phyloP scores from a whole-genome alignment of 1,140 invertebrate genomes.

The Macrotrachela quadricornifera region DNA sequence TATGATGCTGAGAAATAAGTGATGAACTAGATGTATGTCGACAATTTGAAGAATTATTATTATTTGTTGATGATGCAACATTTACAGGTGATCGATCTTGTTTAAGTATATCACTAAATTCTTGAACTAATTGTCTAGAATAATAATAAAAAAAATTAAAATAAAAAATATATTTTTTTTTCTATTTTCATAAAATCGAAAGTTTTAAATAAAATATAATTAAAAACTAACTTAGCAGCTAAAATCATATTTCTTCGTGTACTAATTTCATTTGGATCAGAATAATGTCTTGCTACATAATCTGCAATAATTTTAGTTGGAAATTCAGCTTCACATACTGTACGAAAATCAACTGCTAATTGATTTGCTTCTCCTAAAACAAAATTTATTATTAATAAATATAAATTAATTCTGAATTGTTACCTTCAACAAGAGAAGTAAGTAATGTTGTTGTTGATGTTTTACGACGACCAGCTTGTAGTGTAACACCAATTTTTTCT shows the following conservation, averaged over 20 bases:
- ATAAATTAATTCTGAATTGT: slow-evolving; percentile 11
- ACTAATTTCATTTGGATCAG: background rate
- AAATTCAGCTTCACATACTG: slow-evolving; percentile 95
- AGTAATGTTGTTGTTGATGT: slow-evolving; percentile 91
- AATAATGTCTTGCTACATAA: slow-evolving; percentile 40
- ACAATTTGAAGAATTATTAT: no score
- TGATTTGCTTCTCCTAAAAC: slow-evolving; percentile 85
- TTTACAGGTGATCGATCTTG: background rate
- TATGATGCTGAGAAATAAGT: background rate
- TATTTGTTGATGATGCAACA: no score
- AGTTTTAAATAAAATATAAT: slow-evolving; percentile 58
- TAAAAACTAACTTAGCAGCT: slow-evolving; percentile 46
- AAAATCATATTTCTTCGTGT: background rate
- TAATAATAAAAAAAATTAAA: slow-evolving; percentile 9
- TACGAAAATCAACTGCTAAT: slow-evolving; percentile 89
- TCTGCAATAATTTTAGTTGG: slow-evolving; percentile 82
- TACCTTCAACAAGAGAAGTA: slow-evolving; percentile 91
- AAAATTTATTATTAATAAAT: background rate
- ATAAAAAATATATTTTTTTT: no score
- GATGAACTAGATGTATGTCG: no score
- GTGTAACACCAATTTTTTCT: slow-evolving; percentile 89
- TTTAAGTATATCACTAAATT: slow-evolving; percentile 62
- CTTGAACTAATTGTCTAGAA: slow-evolving; percentile 72
- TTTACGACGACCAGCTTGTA: slow-evolving; percentile 89
- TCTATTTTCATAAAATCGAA: no score